A percentile compares a stretch with the other conserved stretches of the same genome.
phyloP scores from a whole-genome alignment of 2,888 invertebrate genomes.

The Dicyrtomina minuta region DNA sequence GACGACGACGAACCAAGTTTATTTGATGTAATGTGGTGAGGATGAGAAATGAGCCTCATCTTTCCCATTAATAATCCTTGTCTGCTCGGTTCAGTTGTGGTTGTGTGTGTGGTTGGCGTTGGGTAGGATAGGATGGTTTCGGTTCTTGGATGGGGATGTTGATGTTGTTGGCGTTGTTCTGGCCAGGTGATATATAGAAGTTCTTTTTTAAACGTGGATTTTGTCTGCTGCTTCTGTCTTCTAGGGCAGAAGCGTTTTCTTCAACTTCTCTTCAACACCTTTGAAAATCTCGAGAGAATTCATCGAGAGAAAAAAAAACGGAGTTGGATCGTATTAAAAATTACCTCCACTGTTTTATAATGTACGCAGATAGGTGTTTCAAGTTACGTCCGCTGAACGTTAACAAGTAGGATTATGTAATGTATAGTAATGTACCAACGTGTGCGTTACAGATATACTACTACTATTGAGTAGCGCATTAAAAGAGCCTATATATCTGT shows the following conservation, averaged over 20 bases:
- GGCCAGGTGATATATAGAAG: neutral
- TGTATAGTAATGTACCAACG: no score
- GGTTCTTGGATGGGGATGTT: neutral
- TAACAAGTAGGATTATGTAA: no score
- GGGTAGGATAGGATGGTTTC: neutral
- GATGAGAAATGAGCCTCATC: constrained; percentile 37
- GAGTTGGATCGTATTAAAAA: no score
- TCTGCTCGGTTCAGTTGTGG: neutral
- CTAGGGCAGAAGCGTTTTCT: neutral
- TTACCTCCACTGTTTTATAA: no score
- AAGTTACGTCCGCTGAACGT: no score
- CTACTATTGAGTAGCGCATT: no score
- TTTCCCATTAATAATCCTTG: constrained; percentile 30
- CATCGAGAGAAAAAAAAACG: no score
- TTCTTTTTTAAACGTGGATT: neutral
- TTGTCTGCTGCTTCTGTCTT: neutral
- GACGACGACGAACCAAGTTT: constrained; percentile 18
- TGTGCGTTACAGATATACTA: no score
- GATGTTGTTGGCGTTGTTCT: no score
- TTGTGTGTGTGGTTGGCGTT: neutral
- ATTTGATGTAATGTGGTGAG: constrained; percentile 37
- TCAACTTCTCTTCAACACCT: constrained; percentile 12
- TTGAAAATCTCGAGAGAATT: no score
- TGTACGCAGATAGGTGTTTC: no score
- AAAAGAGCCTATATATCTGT: no score